These are phyloP conservation scores for Scaptomyza graminum DNA, from an alignment of 1,140 invertebrate species.

Conservation along the genomic window DNA sequence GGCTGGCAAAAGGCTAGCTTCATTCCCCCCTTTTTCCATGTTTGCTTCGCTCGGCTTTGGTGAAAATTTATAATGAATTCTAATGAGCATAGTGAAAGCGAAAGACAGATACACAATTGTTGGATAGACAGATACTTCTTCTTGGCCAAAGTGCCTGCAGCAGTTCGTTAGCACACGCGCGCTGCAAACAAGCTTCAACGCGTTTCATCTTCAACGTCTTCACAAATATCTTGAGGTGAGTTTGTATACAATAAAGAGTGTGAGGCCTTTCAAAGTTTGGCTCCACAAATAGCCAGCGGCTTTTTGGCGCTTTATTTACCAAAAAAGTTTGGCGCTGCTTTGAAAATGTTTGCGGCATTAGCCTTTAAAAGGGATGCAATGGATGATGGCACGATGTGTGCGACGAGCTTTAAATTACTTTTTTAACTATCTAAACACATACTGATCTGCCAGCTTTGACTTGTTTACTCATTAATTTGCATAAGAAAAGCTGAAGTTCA, in stretches of 20 bases:
- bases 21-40: too few relatives aligned
- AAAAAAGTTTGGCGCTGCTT: slow-evolving; percentile 35
- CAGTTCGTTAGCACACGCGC: slow-evolving; percentile 63
- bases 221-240: slow-evolving; percentile 34
- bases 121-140: slow-evolving; percentile 38
- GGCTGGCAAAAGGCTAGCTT: neutral
- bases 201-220: slow-evolving; percentile 32
- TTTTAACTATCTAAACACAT: neutral
- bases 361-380: neutral
- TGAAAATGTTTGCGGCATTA: slow-evolving; percentile 21
- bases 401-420: slow-evolving; percentile 21
- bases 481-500: too few relatives aligned
- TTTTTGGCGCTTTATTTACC: slow-evolving; percentile 22
- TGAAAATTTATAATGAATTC: slow-evolving; percentile 66
- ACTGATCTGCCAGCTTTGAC: neutral
- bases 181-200: slow-evolving; percentile 50
- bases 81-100: slow-evolving; percentile 55
- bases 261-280: slow-evolving; percentile 22
- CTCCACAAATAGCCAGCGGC: slow-evolving; percentile 63
- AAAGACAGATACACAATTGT: slow-evolving; percentile 22
- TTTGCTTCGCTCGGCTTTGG: neutral
- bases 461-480: neutral
- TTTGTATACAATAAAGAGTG: neutral
- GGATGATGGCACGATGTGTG: neutral
- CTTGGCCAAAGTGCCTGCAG: slow-evolving; percentile 27